A percentile compares a stretch with the other conserved stretches of the same genome.
These are phyloP conservation scores for Cyphomyrmex costatus DNA, from an alignment of 1,140 invertebrate species.

Conservation along the genomic window DNA sequence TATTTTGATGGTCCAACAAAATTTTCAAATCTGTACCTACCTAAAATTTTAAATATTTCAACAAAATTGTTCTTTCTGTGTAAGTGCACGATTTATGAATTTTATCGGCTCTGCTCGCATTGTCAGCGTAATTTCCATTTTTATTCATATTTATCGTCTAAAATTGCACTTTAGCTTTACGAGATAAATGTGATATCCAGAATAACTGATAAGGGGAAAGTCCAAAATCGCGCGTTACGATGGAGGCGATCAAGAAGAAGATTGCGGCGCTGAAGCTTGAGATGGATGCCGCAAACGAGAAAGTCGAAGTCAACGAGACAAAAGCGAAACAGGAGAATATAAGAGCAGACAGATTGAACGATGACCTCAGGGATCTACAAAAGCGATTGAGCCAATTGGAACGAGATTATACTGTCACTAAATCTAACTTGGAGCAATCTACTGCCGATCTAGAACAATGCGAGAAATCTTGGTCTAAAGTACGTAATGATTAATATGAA, in stretches of 20 bases:
- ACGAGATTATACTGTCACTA: conserved; percentile 89
- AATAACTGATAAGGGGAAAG: conserved; percentile 43
- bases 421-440: conserved; percentile 89
- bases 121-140: neutral
- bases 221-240: conserved; percentile 83
- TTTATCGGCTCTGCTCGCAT: neutral
- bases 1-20: too few relatives aligned
- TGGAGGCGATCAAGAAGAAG: conserved; percentile 96
- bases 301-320: conserved; percentile 91
- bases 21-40: too few relatives aligned
- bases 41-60: too few relatives aligned
- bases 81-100: neutral
- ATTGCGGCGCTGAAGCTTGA: conserved; percentile 94
- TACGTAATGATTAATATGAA: conserved; percentile 61
- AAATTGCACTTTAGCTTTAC: neutral
- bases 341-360: conserved; percentile 90
- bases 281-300: conserved; percentile 93
- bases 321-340: conserved; percentile 91
- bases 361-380: conserved; percentile 90
- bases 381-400: conserved; percentile 91
- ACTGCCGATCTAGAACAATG: conserved; percentile 91
- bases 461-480: conserved; percentile 88
- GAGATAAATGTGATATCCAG: conserved; percentile 17
- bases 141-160: neutral
- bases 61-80: too few relatives aligned